phyloP scores from a whole-genome alignment of 2,113 vertebrate genomes.

The Nestor notabilis region DNA sequence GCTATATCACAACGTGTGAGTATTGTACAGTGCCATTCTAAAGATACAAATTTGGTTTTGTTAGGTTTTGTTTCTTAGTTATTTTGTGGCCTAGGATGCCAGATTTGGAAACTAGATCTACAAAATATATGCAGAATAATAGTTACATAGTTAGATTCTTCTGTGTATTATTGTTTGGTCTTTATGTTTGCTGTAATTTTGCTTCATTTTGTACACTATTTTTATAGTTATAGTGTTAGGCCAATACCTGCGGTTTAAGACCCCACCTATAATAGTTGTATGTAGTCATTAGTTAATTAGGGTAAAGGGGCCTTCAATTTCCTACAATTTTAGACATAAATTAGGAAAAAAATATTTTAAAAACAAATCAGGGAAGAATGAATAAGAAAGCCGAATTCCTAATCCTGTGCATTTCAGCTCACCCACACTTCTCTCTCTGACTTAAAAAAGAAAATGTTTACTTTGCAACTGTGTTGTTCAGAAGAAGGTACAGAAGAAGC shows the following conservation, averaged over 20 bases:
- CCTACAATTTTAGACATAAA: background rate
- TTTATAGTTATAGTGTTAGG: no score
- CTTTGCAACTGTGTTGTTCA: background rate
- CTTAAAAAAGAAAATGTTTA: background rate
- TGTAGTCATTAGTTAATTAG: background rate
- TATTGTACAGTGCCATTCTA: background rate
- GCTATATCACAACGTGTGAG: no score
- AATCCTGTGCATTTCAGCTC: background rate
- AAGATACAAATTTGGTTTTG: background rate
- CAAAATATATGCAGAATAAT: background rate
- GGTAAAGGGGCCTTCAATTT: background rate
- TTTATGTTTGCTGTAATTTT: background rate
- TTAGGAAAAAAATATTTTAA: background rate
- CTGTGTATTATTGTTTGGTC: background rate
- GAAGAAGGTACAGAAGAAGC: background rate
- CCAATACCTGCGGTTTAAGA: background rate
- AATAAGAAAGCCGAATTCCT: background rate
- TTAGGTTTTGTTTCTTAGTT: background rate
- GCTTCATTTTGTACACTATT: background rate
- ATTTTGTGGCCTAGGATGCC: background rate
- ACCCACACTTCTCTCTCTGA: background rate
- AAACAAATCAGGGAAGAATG: background rate
- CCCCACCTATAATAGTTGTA: background rate
- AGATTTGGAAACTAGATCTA: background rate
- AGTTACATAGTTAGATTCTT: background rate